Percentiles rank a stretch among this genome's conserved stretches.
Evolutionary conservation across 2,888 invertebrate genomes (phyloP).

Genomic region (Phasia obesa): DNA sequence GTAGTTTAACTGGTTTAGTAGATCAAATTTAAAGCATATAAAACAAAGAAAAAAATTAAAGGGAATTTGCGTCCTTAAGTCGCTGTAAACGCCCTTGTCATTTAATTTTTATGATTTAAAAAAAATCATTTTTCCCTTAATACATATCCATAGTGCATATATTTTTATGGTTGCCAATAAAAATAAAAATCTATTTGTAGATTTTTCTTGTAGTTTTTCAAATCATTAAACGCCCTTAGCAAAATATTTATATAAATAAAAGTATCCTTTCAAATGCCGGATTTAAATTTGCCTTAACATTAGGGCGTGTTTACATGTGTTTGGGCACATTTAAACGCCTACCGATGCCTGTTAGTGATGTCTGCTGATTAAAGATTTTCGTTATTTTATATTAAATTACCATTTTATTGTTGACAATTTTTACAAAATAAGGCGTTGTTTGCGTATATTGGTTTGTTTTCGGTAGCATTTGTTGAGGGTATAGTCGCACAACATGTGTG

Average conservation of each 20-base stretch:
- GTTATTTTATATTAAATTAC: background rate
- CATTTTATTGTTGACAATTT: background rate
- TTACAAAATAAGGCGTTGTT: conserved; percentile 10
- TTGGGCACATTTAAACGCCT: conserved; percentile 25
- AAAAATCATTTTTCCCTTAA: too few relatives aligned
- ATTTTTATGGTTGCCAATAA: background rate
- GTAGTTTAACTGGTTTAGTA: background rate
- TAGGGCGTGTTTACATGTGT: conserved; percentile 29
- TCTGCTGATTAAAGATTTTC: background rate
- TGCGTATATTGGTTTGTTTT: background rate
- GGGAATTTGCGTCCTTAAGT: background rate
- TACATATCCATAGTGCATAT: too few relatives aligned
- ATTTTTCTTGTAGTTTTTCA: background rate
- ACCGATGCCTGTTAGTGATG: background rate
- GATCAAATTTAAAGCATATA: conserved; percentile 16
- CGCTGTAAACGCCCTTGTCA: conserved; percentile 29
- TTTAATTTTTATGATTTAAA: background rate
- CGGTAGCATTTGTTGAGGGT: background rate
- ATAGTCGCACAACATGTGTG: too few relatives aligned
- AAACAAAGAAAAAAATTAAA: background rate
- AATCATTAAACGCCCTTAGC: conserved; percentile 27
- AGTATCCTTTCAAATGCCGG: background rate
- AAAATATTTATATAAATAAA: background rate
- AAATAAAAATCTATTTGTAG: background rate
- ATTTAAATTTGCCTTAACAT: background rate